Percentiles rank a stretch among this genome's conserved stretches.
Evolutionary conservation across 64 coral and sea anemone species (phyloP).

Genomic region (Montipora efflorescens): DNA sequence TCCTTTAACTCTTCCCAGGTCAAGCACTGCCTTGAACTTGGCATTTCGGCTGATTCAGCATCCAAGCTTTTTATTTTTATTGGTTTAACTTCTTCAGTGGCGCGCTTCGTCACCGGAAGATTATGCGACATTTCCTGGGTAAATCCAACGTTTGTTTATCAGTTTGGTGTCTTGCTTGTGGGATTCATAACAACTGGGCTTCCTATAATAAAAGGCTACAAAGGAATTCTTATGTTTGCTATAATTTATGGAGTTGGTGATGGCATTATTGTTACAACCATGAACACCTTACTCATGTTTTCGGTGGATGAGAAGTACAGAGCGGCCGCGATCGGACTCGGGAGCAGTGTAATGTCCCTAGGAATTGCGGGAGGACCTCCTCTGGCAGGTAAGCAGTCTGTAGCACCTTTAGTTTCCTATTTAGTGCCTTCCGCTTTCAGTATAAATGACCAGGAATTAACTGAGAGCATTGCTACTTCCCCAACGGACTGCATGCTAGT

Average conservation of each 20-base stretch:
- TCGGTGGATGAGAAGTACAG: slow-evolving; percentile 2
- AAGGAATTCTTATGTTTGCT: neutral
- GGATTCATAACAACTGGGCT: neutral
- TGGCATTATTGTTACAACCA: slow-evolving; percentile 18
- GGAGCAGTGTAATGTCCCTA: too few species aligned
- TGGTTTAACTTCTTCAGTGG: neutral
- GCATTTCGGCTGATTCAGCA: slow-evolving; percentile 21
- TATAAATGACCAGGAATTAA: too few species aligned
- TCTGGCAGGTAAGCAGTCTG: too few species aligned
- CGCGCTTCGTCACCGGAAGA: neutral
- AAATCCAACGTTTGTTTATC: slow-evolving; percentile 6
- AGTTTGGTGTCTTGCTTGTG: neutral
- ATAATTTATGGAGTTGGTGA: slow-evolving; percentile 7
- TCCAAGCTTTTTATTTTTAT: slow-evolving; percentile 13
- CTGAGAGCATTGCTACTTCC: too few species aligned
- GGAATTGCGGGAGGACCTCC: too few species aligned
- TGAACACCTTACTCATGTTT: neutral
- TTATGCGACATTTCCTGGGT: neutral
- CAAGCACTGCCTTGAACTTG: neutral
- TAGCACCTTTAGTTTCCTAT: too few species aligned
- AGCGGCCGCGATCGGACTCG: neutral
- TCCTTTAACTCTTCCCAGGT: neutral
- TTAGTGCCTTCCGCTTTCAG: too few species aligned
- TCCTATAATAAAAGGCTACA: neutral
- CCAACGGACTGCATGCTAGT: too few species aligned